phyloP scores from a whole-genome alignment of 2,888 invertebrate species.

The Phragmatobia fuliginosa region DNA sequence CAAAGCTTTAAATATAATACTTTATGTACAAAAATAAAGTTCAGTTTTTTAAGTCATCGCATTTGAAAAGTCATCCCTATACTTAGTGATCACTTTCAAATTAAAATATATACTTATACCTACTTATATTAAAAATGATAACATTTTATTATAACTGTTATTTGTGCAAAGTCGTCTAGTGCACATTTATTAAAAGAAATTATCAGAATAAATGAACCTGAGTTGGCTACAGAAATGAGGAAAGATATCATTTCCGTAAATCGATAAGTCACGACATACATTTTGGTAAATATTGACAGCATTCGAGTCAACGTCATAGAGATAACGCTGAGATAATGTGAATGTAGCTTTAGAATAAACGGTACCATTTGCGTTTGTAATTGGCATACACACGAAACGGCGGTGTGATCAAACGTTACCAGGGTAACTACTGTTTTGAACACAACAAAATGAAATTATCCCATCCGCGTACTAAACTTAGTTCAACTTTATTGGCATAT shows the following conservation, averaged over 20 bases:
- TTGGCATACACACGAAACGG: slow-evolving; percentile 21
- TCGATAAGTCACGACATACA: neutral
- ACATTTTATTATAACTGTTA: neutral
- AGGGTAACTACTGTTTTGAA: slow-evolving; percentile 21
- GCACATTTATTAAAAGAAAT: too few relatives aligned
- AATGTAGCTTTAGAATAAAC: slow-evolving; percentile 7
- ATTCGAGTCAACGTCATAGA: neutral
- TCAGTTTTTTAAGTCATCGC: neutral
- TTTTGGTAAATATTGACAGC: neutral
- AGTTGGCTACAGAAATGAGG: too few relatives aligned
- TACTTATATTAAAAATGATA: neutral
- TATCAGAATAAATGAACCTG: too few relatives aligned
- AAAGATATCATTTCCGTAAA: too few relatives aligned
- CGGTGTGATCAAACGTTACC: slow-evolving; percentile 24
- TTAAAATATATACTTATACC: neutral
- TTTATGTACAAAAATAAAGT: neutral
- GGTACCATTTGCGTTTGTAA: slow-evolving; percentile 11
- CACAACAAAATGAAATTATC: slow-evolving; percentile 18
- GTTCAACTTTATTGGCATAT: slow-evolving; percentile 23
- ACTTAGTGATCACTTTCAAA: neutral
- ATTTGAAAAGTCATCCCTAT: neutral
- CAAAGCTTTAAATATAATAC: too few relatives aligned
- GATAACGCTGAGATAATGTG: neutral
- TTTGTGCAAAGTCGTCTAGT: neutral
- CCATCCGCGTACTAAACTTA: slow-evolving; percentile 18